Conservation (phyloP, 2,797 vertebrate genomes). For the Microchirus variegatus region DNA sequence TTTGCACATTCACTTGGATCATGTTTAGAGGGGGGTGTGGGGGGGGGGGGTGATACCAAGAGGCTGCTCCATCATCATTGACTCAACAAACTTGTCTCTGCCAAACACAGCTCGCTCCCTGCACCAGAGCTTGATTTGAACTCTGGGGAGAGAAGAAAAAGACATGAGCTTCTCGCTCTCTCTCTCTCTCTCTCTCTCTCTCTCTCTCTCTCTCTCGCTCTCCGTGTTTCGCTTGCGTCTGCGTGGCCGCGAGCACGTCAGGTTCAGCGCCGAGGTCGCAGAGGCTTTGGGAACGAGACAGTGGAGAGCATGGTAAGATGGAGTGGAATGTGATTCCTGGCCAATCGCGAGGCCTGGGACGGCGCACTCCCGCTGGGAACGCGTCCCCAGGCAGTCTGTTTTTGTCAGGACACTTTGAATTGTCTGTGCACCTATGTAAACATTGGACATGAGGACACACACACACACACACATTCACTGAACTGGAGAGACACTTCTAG, state of each 20-base stretch:
- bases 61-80: slow-evolving; percentile 63
- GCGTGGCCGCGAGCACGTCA: slow-evolving; percentile 58
- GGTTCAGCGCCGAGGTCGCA: slow-evolving; percentile 70
- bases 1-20: slow-evolving; percentile 39
- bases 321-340: slow-evolving; percentile 84
- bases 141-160: slow-evolving; percentile 22
- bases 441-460: slow-evolving; percentile 76
- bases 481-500: slow-evolving; percentile 56
- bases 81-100: slow-evolving; percentile 59
- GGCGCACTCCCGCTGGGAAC: slow-evolving; percentile 76
- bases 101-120: slow-evolving; percentile 50
- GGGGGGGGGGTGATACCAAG: slow-evolving; percentile 11
- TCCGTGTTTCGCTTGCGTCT: slow-evolving; percentile 52
- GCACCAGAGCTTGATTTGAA: slow-evolving; percentile 25
- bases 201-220: slow-evolving; percentile 36
- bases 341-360: slow-evolving; percentile 78
- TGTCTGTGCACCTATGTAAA: slow-evolving; percentile 87
- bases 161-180: slow-evolving; percentile 34
- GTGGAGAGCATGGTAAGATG: slow-evolving; percentile 79
- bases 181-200: slow-evolving; percentile 44
- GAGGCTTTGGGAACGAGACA: slow-evolving; percentile 82
- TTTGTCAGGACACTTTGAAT: slow-evolving; percentile 83
- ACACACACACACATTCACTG: slow-evolving; percentile 57
- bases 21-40: slow-evolving; percentile 42
- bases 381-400: slow-evolving; percentile 87